phyloP scores from a whole-genome alignment of 2,888 invertebrate species.

The Erannis defoliaria region DNA sequence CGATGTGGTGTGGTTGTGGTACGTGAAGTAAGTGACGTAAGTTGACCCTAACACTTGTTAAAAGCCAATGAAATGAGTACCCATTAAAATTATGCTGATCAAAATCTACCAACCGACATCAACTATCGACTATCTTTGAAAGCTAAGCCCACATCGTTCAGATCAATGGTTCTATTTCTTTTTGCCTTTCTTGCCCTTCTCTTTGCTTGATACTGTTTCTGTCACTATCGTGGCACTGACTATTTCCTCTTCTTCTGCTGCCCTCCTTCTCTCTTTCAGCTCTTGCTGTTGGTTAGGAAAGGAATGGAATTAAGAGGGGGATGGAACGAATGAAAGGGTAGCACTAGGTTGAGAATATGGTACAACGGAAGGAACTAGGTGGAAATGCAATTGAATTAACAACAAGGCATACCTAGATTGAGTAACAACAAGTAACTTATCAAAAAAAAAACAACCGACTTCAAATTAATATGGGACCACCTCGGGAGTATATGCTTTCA shows the following conservation, averaged over 20 bases:
- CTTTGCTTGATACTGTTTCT: slow-evolving; percentile 25
- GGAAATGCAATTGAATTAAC: no score
- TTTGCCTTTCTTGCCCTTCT: slow-evolving; percentile 14
- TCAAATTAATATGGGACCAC: no score
- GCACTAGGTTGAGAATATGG: background rate
- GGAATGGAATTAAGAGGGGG: slow-evolving; percentile 4
- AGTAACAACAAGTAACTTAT: no score
- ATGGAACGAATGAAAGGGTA: background rate
- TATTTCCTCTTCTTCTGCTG: slow-evolving; percentile 2
- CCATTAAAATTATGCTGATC: no score
- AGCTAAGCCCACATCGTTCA: background rate
- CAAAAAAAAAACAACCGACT: no score
- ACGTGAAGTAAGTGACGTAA: no score
- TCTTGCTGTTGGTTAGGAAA: slow-evolving; percentile 33
- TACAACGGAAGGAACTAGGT: no score
- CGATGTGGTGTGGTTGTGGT: no score
- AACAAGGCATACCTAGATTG: no score
- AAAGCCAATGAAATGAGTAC: no score
- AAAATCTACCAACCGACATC: slow-evolving; percentile 2
- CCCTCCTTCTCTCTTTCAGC: slow-evolving; percentile 17
- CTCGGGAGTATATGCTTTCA: no score
- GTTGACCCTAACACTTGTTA: no score
- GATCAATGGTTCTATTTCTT: slow-evolving; percentile 7
- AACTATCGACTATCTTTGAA: background rate
- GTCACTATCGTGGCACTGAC: slow-evolving; percentile 9